Conservation (phyloP, 2,113 vertebrate genomes). For the Bucco capensis region DNA sequence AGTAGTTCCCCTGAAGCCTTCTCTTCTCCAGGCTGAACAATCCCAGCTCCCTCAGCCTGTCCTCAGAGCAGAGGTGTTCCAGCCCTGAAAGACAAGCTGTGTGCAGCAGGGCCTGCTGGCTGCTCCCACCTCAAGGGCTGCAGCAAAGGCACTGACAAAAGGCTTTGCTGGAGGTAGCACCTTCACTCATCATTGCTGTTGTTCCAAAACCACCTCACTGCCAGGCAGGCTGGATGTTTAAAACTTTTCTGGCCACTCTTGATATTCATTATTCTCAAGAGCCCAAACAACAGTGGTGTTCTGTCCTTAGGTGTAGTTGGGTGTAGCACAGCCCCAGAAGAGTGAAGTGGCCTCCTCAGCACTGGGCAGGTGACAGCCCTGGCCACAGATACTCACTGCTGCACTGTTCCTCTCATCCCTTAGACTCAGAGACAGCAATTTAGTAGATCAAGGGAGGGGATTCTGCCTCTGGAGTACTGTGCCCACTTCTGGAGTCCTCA, state of each 20-base stretch:
- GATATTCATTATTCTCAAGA: not conserved
- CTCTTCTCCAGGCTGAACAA: no score
- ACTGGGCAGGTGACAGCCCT: not conserved
- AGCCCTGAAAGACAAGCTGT: not conserved
- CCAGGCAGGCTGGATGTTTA: not conserved
- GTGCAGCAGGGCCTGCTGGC: not conserved
- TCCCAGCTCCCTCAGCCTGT: no score
- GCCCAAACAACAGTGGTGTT: not conserved
- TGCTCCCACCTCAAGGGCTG: not conserved
- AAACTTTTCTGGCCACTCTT: not conserved
- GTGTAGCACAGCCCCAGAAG: not conserved
- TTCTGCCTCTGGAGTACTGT: no score
- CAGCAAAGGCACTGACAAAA: not conserved
- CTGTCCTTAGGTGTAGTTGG: not conserved
- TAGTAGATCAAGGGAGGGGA: no score
- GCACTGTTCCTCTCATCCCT: not conserved
- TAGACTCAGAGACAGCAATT: not conserved
- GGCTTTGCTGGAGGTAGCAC: rapidly evolving
- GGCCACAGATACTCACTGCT: not conserved
- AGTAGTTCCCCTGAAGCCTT: no score
- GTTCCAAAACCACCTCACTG: not conserved
- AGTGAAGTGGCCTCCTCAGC: not conserved
- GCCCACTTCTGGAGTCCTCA: no score
- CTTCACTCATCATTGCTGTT: not conserved
- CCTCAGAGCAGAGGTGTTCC: no score